These are phyloP conservation scores for Rousettus madagascariensis DNA, from an alignment of 2,797 vertebrate species.

Conservation along the genomic window DNA sequence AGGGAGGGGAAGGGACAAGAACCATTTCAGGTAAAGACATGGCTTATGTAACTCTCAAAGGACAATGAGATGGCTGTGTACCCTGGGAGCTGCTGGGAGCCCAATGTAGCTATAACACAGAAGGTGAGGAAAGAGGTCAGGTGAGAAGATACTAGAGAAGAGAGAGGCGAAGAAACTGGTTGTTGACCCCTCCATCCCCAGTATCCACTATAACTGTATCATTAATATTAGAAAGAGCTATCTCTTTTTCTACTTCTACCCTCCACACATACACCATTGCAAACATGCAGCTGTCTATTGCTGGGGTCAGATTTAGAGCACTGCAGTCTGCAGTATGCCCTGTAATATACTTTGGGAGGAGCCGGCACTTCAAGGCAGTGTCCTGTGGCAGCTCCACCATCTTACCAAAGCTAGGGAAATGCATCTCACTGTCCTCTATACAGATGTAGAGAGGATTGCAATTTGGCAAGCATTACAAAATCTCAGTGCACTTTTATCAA, in stretches of 20 bases:
- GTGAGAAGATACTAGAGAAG: background rate
- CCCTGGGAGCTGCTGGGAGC: background rate
- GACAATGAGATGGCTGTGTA: background rate
- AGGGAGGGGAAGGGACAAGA: background rate
- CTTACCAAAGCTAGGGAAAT: background rate
- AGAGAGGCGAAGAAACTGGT: background rate
- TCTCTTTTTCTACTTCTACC: background rate
- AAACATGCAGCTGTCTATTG: conserved; percentile 59
- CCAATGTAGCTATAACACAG: background rate
- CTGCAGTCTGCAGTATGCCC: conserved; percentile 1
- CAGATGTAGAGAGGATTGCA: background rate
- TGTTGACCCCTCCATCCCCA: background rate
- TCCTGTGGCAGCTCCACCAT: conserved; percentile 41
- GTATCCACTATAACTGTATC: background rate
- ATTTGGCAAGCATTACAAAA: background rate
- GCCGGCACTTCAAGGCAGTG: conserved; percentile 64
- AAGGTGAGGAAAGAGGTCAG: rapidly evolving
- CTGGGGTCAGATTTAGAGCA: conserved; percentile 56
- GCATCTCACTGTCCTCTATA: background rate
- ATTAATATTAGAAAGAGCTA: background rate
- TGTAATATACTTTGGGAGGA: conserved; percentile 59
- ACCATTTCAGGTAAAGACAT: background rate
- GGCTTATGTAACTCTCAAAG: background rate
- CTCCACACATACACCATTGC: background rate
- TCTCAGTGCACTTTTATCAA: background rate